Evolutionary conservation across 2,113 vertebrate genomes (phyloP), one percentile per base, ranked within the genome.

Genomic region (Egretta garzetta): DNA sequence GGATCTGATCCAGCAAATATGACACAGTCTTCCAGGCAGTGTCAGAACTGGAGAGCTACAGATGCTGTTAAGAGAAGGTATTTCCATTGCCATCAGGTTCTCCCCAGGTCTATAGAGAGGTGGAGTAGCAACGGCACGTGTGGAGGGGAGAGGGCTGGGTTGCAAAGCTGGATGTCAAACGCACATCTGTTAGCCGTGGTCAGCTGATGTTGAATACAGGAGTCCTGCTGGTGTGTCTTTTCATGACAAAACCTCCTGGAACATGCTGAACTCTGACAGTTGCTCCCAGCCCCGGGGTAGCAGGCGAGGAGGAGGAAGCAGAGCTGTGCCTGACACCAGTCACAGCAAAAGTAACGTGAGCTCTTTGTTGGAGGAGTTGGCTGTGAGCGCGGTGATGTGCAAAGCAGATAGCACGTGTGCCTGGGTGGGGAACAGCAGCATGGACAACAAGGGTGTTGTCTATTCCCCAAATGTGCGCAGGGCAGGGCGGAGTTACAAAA

Each of bases 391-490:
- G 19, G 50, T 7, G 95, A 59, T 91, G 92, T 45, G 79, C 49
- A 32, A 19, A 74, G 86, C 63, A 58, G 76, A 58, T 30, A 49
- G 88, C 75, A 4, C 1, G 14, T 19, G 52, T 13, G 87, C 49
- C 87, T 91, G 90, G 95, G 91, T 68, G 90, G 82, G 27, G 89
- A 71, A 2, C 88, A 9, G 79, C 45, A 58, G 80, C 12, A 0
- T 32, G 75, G 62, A 92, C 90, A 95, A 96, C 96, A 94, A 91
- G 95, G 96, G 95, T 91, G 95, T 45, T 95, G 91, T 39, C 93
- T 21, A 23, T 81, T 45, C 74, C 89, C 87, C 9, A 66, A 27
- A 53, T 60, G 5, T 22, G 53, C 3, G 32, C 92, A 87, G 97
- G 41, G 32, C 92, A 91, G 97, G 95, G 93, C n/a, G 71, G 86